Evolutionary conservation across 2,113 vertebrate genomes (phyloP).

Genomic region (Tricholaema leucomelas): DNA sequence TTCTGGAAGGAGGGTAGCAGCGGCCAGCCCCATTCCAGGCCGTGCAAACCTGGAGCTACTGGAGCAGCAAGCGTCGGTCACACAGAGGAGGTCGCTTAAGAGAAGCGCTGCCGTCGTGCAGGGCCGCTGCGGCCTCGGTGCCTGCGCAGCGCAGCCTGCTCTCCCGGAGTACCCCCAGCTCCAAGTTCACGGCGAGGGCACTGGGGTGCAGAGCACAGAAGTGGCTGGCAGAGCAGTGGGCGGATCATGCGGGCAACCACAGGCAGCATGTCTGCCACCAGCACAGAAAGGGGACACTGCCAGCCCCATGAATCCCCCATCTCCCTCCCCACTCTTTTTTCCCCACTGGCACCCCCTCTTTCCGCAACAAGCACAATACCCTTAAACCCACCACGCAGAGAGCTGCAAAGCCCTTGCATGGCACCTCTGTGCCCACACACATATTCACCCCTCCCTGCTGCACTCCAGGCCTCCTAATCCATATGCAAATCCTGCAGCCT

Average conservation of each 20-base stretch:
- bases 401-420: neutral
- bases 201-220: neutral
- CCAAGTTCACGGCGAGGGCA: neutral
- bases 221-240: neutral
- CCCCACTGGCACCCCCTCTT: neutral
- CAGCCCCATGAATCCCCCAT: neutral
- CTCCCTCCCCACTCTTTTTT: neutral
- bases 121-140: neutral
- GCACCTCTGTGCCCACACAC: neutral
- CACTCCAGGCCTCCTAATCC: neutral
- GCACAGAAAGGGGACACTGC: neutral
- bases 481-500: neutral
- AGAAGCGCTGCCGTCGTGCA: neutral
- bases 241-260: neutral
- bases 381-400: neutral
- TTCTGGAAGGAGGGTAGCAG: neutral
- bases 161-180: neutral
- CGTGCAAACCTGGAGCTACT: neutral
- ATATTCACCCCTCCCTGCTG: neutral
- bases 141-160: neutral
- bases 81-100: neutral
- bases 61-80: constrained; percentile 1
- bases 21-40: neutral
- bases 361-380: neutral
- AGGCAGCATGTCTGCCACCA: neutral